Evolutionary conservation across 2,797 vertebrate species (phyloP), one percentile per base, ranked within the genome.

Genomic region (Tachyglossus aculeatus): DNA sequence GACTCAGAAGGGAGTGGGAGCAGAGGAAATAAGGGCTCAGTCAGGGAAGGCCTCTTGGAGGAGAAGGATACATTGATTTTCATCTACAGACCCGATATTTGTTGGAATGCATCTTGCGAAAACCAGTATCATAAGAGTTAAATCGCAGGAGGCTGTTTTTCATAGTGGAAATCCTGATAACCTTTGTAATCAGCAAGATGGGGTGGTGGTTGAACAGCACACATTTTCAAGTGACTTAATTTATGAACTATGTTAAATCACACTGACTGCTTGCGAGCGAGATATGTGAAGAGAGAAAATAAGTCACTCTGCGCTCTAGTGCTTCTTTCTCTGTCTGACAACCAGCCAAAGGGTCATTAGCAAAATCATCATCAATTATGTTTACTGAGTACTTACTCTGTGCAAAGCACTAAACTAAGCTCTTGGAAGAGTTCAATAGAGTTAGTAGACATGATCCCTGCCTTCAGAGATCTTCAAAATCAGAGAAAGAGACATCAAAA

Each of bases 141-240:
- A 52, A 18, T 58, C 56, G 72, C 58, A 77, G 70, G 67, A 79
- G 74, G 77, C 59, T 67, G 61, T 61, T 79, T 16, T 59, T 77
- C 57, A 21, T 83, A 83, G 66, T 81, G 85, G 85, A 65, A 67
- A 61, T 59, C 57, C 48, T 83, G 85, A 82, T 80, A 65, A 22
- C 31, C 72, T 29, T 59, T 39, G 61, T 65, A 62, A 75, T 79
- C 80, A 84, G 80, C 80, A 41, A 52, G 77, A 61, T 59, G 67
- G 69, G 22, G 69, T 57, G 71, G 71, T 67, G 68, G 60, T 32
- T 76, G 33, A 19, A 41, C 45, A 21, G 58, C 1, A 36, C 55
- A 32, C 56, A 62, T 66, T 55, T 0, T 25, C 60, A 44, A 74
- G 60, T 60, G 66, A 40, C 69, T 72, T 69, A 78, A 86, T 86